Evolutionary conservation across 2,113 vertebrate species (phyloP).

Genomic region (Entelurus aequoreus): DNA sequence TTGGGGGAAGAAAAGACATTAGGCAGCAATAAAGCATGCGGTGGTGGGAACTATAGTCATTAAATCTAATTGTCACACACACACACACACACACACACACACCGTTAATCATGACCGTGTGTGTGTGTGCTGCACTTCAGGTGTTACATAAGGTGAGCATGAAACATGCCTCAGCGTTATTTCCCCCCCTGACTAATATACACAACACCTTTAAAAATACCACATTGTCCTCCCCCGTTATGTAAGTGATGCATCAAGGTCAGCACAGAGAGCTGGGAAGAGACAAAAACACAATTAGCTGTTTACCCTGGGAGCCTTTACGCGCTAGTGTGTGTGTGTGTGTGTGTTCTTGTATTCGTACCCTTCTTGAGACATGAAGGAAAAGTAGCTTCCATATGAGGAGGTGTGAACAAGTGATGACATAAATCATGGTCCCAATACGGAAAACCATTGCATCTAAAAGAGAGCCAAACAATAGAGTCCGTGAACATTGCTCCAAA

Average conservation of each 20-base stretch:
- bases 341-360: neutral
- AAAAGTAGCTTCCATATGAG: too few relatives aligned
- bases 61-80: too few relatives aligned
- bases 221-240: conserved; percentile 41
- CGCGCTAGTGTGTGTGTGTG: conserved; percentile 11
- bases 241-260: conserved; percentile 52
- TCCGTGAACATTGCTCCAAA: too few relatives aligned
- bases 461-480: too few relatives aligned
- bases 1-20: too few relatives aligned
- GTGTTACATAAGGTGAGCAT: conserved; percentile 54
- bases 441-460: too few relatives aligned
- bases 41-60: too few relatives aligned
- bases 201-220: conserved; percentile 53
- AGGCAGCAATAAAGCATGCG: too few relatives aligned
- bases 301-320: conserved; percentile 60
- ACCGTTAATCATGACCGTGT: neutral
- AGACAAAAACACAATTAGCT: conserved; percentile 55
- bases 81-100: too few relatives aligned
- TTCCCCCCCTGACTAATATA: conserved; percentile 35
- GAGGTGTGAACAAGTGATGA: too few relatives aligned
- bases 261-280: conserved; percentile 26
- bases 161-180: conserved; percentile 31
- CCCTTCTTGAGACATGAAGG: too few relatives aligned
- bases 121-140: conserved; percentile 4
- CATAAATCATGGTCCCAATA: too few relatives aligned